Evolutionary conservation across 2,888 invertebrate species (phyloP).

Genomic region (Drosophila aldrichi): DNA sequence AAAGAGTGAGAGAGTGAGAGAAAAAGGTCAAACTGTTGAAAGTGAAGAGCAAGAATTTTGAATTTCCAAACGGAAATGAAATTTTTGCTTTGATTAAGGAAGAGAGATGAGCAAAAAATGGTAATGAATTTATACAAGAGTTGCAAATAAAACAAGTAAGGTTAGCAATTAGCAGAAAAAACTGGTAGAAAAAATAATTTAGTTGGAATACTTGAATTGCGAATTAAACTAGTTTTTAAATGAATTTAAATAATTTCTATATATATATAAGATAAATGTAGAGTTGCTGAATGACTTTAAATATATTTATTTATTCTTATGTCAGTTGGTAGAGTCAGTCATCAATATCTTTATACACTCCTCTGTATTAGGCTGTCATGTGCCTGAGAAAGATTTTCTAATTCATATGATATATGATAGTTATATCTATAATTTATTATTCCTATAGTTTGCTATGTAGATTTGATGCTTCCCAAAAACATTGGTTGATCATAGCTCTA

Average conservation of each 20-base stretch:
- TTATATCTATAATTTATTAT: neutral
- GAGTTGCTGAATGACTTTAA: neutral
- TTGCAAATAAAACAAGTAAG: neutral
- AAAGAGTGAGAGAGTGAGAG: neutral
- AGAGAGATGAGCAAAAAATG: slow-evolving; percentile 7
- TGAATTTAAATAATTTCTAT: no score
- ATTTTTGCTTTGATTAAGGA: slow-evolving; percentile 33
- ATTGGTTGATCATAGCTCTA: neutral
- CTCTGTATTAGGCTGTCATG: neutral
- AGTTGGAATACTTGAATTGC: neutral
- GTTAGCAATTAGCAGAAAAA: neutral
- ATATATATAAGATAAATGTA: no score
- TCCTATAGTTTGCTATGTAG: neutral
- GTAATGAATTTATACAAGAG: neutral
- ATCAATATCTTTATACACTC: neutral
- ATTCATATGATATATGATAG: neutral
- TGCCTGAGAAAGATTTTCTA: neutral
- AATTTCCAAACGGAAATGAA: slow-evolving; percentile 39
- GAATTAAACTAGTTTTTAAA: neutral
- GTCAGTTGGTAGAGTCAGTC: neutral
- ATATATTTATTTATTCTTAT: neutral
- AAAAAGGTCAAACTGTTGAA: slow-evolving; percentile 17
- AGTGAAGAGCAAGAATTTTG: slow-evolving; percentile 19
- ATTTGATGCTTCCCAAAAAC: neutral
- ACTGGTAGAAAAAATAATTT: neutral